Base-by-base conservation (phyloP, 2,113 vertebrate species). In the Bostrychus sinensis region DNA sequence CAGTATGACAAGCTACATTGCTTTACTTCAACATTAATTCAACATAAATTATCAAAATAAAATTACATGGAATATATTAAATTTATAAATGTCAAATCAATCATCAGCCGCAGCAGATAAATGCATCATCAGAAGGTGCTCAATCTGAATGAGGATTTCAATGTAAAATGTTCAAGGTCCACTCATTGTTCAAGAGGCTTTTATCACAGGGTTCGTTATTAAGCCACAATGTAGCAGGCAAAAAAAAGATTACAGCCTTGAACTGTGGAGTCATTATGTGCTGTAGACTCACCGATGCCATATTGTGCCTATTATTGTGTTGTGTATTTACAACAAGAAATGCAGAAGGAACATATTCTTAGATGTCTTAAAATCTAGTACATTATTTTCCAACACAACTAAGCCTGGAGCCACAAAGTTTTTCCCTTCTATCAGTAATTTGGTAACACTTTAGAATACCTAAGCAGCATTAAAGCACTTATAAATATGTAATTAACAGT, bases 1-100 rank as follows among this genome's bases (percentile, higher is more conserved):
- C n/a, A n/a, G n/a, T 61, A 75, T 59, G 78, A 82, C 38, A 60
- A 30, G 56, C 59, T 53, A 51, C 46, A 64, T 25, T 19, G 28
- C 57, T 48, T 17, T 16, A 58, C 36, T 56, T 76, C 38, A 56
- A 26, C 26, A 55, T 43, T 50, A 65, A 77, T 42, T 72, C 72
- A 70, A 71, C 55, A 81, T 32, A 55, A 32, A 34, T 32, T 17
- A 32, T 36, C 45, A 23, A 48, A 48, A 34, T 20, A 55, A 36
- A 30, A 36, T 20, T n/a, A 55, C n/a, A 45, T 20, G 42, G 7
- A 55, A 55, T 55, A 55, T 55, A 55, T 55, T 55, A 55, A 55
- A 20, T 53, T 30, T 53, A 32, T 30, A 28, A 20, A 48, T 8
- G 22, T 23, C 10, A 48, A 14, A 23, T 14, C 23, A 30, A 53